These are phyloP conservation scores for Heliconius ismenius DNA, from an alignment of 2,888 invertebrate species.

Conservation along the genomic window DNA sequence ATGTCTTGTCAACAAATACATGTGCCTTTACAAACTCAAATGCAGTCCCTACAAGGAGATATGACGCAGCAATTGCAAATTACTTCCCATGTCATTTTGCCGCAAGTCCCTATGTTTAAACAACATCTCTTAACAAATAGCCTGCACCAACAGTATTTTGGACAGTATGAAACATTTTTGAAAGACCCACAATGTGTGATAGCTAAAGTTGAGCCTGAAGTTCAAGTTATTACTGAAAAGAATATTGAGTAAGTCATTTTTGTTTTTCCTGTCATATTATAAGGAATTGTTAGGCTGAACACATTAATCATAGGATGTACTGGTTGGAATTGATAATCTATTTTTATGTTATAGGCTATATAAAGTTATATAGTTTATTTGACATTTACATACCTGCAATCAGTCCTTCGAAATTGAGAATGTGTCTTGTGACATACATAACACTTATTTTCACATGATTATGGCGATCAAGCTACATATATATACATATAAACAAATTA, in stretches of 20 bases:
- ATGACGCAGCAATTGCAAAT: constrained; percentile 65
- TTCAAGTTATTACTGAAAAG: constrained; percentile 52
- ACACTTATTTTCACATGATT: too few relatives aligned
- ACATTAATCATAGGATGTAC: background rate
- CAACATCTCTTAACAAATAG: constrained; percentile 67
- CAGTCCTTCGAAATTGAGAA: too few relatives aligned
- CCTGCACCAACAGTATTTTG: constrained; percentile 61
- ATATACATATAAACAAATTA: too few relatives aligned
- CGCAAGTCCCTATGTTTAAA: constrained; percentile 61
- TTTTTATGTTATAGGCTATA: background rate
- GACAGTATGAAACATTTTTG: constrained; percentile 61
- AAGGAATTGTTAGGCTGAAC: background rate
- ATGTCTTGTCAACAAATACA: constrained; percentile 70
- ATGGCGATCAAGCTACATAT: too few relatives aligned
- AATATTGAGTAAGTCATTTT: constrained; percentile 58
- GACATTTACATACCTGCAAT: too few relatives aligned
- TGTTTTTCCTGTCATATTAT: background rate
- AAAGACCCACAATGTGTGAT: constrained; percentile 61
- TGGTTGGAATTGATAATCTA: background rate
- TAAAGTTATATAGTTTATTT: background rate
- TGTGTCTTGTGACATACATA: too few relatives aligned
- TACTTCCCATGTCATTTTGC: constrained; percentile 67
- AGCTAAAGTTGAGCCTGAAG: constrained; percentile 60
- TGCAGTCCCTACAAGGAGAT: constrained; percentile 58
- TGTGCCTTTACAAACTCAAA: constrained; percentile 49